Evolutionary conservation across 2,797 vertebrate genomes (phyloP).

Genomic region (Philypnodon macrostomus): DNA sequence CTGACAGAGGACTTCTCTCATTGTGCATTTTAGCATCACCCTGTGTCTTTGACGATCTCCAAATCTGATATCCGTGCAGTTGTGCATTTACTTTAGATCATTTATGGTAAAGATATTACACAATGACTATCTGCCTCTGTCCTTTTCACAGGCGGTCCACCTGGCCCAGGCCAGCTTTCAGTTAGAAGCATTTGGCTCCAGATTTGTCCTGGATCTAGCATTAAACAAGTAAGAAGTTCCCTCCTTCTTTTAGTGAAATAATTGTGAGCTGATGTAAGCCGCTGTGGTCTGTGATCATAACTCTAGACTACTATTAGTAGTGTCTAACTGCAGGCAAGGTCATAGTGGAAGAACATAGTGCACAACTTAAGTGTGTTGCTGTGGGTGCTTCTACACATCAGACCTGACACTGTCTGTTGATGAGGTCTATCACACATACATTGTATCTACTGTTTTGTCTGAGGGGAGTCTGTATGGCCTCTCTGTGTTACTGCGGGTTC

Average conservation of each 20-base stretch:
- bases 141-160: conserved; percentile 83
- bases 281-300: neutral
- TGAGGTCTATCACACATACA: too few species aligned
- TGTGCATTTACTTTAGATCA: conserved; percentile 17
- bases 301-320: neutral
- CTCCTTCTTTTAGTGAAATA: conserved; percentile 1
- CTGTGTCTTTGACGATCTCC: conserved; percentile 33
- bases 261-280: neutral
- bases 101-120: conserved; percentile 3
- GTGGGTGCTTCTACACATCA: neutral
- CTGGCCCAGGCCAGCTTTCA: conserved; percentile 95
- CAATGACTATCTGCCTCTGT: conserved; percentile 25
- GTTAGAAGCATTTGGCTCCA: conserved; percentile 91
- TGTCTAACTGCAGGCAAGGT: conserved; percentile 29
- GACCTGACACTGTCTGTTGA: too few species aligned
- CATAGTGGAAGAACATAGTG: conserved; percentile 14
- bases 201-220: conserved; percentile 91
- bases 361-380: conserved; percentile 1
- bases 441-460: too few species aligned
- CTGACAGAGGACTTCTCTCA: conserved; percentile 21
- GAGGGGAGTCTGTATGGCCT: too few species aligned
- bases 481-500: too few species aligned
- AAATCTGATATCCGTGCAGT: conserved; percentile 37
- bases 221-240: conserved; percentile 91
- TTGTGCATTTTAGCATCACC: conserved; percentile 22